Conservation (phyloP, 1,140 invertebrate genomes). For the Oncopeltus fasciatus region DNA sequence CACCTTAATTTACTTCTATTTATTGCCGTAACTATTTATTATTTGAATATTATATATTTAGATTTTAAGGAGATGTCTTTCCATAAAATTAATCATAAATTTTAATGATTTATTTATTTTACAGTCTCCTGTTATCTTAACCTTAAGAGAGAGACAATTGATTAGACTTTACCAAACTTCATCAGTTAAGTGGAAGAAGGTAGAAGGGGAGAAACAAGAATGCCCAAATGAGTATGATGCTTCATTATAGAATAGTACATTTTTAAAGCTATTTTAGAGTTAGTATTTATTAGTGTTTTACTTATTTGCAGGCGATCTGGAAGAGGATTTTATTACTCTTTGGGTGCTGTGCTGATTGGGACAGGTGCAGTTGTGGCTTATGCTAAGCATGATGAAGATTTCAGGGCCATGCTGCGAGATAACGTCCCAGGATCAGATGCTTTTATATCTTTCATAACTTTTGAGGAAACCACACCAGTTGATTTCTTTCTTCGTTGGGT, state of each 20-base stretch:
- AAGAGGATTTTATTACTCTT: conserved; percentile 19
- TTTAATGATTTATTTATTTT: too few species aligned
- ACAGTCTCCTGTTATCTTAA: too few species aligned
- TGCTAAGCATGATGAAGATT: conserved; percentile 51
- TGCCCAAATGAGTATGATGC: conserved; percentile 11
- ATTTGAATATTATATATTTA: too few species aligned
- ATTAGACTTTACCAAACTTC: neutral
- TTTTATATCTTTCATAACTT: conserved; percentile 47
- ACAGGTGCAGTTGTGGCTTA: conserved; percentile 34
- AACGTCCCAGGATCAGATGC: conserved; percentile 51
- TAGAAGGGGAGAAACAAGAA: conserved; percentile 8
- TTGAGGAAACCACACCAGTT: conserved; percentile 44
- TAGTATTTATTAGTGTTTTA: neutral
- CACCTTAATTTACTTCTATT: too few species aligned
- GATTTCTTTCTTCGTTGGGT: conserved; percentile 29
- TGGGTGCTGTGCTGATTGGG: conserved; percentile 40
- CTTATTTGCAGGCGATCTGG: conserved; percentile 15
- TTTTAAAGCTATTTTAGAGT: neutral
- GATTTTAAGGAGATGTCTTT: too few species aligned
- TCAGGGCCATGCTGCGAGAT: conserved; percentile 44
- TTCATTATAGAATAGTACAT: neutral
- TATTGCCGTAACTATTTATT: too few species aligned
- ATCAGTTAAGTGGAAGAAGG: neutral
- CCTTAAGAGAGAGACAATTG: neutral
- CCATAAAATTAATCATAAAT: too few species aligned